Conservation (phyloP, 2,113 vertebrate genomes). For the Dermatemys mawii region DNA sequence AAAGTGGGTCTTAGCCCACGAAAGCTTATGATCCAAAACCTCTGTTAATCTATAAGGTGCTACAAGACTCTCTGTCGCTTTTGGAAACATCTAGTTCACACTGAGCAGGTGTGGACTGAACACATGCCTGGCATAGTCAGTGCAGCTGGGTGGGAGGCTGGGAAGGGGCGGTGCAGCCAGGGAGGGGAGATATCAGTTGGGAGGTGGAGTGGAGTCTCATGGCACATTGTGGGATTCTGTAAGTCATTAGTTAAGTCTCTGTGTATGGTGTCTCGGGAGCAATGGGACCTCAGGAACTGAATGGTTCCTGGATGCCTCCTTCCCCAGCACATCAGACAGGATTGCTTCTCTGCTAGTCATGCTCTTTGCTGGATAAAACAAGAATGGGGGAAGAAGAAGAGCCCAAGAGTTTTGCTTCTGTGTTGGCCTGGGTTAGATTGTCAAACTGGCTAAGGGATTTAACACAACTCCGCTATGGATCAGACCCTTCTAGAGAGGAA, state of each 20-base stretch:
- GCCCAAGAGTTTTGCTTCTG: neutral
- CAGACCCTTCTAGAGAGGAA: neutral
- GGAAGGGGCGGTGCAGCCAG: neutral
- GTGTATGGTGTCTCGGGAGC: neutral
- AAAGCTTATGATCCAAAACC: no score
- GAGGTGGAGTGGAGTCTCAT: rapidly evolving
- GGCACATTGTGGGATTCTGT: neutral
- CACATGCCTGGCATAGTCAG: no score
- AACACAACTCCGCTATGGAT: neutral
- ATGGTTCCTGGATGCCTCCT: neutral
- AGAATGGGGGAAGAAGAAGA: neutral
- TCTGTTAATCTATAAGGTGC: no score
- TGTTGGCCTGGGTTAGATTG: neutral
- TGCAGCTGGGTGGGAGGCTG: no score
- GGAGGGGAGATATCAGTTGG: neutral
- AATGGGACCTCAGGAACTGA: neutral
- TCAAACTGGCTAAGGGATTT: neutral
- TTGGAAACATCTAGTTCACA: no score
- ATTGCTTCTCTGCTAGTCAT: neutral
- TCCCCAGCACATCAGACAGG: neutral
- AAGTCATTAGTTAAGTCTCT: no score
- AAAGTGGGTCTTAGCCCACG: no score
- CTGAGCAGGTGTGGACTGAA: no score
- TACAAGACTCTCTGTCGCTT: no score
- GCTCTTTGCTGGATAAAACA: neutral